These are phyloP conservation scores for Eumerus sabulonum DNA, from an alignment of 2,888 invertebrate genomes.

Conservation along the genomic window DNA sequence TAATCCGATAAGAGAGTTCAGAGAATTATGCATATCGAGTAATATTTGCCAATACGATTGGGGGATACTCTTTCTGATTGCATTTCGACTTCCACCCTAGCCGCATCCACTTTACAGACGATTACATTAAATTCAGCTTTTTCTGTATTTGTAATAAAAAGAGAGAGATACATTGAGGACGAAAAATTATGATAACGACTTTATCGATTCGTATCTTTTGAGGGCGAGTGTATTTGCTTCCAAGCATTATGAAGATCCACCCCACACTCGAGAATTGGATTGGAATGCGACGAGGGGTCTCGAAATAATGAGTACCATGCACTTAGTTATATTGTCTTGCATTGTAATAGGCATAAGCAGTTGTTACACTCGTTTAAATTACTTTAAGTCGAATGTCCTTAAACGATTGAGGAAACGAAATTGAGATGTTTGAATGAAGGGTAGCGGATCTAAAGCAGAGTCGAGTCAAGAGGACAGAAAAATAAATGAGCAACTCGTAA, in stretches of 20 bases:
- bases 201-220: conserved; percentile 39
- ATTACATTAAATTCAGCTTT: conserved; percentile 61
- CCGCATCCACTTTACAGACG: conserved; percentile 51
- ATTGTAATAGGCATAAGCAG: conserved; percentile 48
- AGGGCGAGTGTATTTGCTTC: conserved; percentile 7
- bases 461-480: neutral
- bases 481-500: neutral
- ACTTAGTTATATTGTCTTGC: conserved; percentile 55
- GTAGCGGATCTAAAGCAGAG: no score
- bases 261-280: conserved; percentile 1
- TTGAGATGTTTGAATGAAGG: neutral
- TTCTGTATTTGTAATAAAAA: conserved; percentile 4
- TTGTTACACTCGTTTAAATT: conserved; percentile 55
- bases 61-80: conserved; percentile 46
- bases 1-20: conserved; percentile 56
- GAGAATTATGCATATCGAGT: conserved; percentile 43
- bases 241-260: conserved; percentile 11
- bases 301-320: conserved; percentile 39
- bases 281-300: conserved; percentile 26
- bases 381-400: conserved; percentile 41
- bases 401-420: neutral
- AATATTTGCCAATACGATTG: conserved; percentile 55
- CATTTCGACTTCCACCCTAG: conserved; percentile 38
- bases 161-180: conserved; percentile 25
- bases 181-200: conserved; percentile 62